A percentile compares a stretch with the other conserved stretches of the same genome.
Evolutionary conservation across 2,113 vertebrate genomes (phyloP).

Genomic region (Pantherophis guttatus): DNA sequence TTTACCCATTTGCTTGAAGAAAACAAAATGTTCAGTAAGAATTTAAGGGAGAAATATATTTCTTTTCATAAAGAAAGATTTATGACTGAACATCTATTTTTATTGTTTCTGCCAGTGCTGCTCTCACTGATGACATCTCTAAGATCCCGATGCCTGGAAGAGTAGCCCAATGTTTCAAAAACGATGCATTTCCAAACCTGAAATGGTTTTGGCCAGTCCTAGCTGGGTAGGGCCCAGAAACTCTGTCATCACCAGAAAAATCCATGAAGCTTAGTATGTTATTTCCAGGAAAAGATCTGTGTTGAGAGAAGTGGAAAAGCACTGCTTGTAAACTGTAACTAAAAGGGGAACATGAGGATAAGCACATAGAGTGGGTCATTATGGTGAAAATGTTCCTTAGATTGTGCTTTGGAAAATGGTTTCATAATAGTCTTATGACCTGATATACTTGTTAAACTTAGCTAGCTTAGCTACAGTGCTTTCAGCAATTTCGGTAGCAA

Average conservation of each 20-base stretch:
- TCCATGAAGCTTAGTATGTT: neutral
- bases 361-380: neutral
- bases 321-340: neutral
- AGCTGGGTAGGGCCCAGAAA: neutral
- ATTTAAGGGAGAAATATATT: neutral
- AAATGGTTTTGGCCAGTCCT: neutral
- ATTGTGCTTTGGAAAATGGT: neutral
- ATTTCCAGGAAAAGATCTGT: neutral
- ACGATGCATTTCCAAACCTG: neutral
- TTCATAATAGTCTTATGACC: neutral
- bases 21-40: neutral
- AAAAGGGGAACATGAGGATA: neutral
- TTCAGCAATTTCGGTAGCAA: neutral
- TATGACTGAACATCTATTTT: neutral
- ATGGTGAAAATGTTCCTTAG: neutral
- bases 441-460: neutral
- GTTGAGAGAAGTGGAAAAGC: neutral
- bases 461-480: neutral
- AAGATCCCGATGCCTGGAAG: neutral
- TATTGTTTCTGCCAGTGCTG: neutral
- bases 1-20: neutral
- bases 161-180: neutral
- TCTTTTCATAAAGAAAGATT: neutral
- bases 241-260: neutral
- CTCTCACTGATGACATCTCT: neutral